Base-by-base conservation (phyloP, 2,888 invertebrate genomes). In the Acanthococcus lagerstroemiae region DNA sequence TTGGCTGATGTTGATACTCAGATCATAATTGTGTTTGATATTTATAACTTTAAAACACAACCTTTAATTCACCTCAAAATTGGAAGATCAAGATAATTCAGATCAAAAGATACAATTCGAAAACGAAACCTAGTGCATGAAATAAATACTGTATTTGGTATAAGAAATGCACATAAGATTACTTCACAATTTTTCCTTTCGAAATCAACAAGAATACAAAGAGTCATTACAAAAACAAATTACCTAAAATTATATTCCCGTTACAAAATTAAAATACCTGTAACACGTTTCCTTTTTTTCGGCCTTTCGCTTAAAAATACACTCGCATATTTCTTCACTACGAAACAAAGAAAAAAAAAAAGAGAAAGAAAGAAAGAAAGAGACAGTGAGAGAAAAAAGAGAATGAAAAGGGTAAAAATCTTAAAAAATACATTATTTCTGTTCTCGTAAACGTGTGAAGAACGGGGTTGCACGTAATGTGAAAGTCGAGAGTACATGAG, bases 91-190 rank as follows among this genome's bases (percentile, higher is more conserved):
- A n/a, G n/a, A n/a, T n/a, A n/a, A n/a, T n/a, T n/a, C n/a, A n/a
- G n/a, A n/a, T n/a, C n/a, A n/a, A 37, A 37, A 3, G n/a, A 37
- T 15, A 37, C 2, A 37, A 37, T 37, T n/a, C 12, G 37, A 37
- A 9, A 37, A 37, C n/a, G 37, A 48, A 9, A 48, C 21, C 12
- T 48, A 48, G 9, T 48, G 48, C 61, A 61, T 27, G 45, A 61
- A 61, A 48, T 30, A 61, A 61, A 61, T 61, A 61, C 61, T 61
- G 61, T 61, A 61, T 61, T 61, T 61, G 50, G 61, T 61, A 61
- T 61, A 61, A 61, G 61, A 61, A 61, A 61, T 61, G 61, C 61
- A 61, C 61, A 61, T 61, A 61, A 50, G 21, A 50, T 61, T 61
- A 50, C 50, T 50, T 61, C 25, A 27, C 27, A 30, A 50, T 58